A percentile compares a stretch with the other conserved stretches of the same genome.
Evolutionary conservation across 2,113 vertebrate genomes (phyloP).

Genomic region (Chlamydotis undulata): DNA sequence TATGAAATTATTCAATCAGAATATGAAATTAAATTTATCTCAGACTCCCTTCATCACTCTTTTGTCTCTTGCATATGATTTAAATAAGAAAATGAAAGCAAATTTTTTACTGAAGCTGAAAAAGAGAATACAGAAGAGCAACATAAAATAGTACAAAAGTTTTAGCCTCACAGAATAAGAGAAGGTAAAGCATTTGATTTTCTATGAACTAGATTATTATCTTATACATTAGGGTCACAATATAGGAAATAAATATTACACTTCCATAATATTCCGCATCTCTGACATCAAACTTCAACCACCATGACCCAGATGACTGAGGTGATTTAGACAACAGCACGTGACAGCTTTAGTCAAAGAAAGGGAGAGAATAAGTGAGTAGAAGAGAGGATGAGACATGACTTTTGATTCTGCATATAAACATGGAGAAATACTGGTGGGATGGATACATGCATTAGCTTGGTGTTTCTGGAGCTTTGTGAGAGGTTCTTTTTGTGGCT

Average conservation of each 20-base stretch:
- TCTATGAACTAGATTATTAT: neutral
- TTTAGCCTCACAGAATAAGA: neutral
- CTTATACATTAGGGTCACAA: neutral
- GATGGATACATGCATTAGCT: neutral
- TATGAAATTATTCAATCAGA: neutral
- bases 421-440: neutral
- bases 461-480: neutral
- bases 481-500: neutral
- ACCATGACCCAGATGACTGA: neutral
- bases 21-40: neutral
- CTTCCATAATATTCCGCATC: neutral
- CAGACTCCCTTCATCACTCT: neutral
- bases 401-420: neutral
- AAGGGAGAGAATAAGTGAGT: neutral
- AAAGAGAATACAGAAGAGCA: neutral
- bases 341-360: neutral
- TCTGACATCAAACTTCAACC: neutral
- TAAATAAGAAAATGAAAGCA: neutral
- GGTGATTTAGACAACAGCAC: neutral
- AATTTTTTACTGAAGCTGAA: neutral
- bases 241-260: neutral
- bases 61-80: neutral
- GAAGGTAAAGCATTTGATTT: neutral
- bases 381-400: neutral
- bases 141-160: neutral